Evolutionary conservation across 1,140 invertebrate genomes (phyloP).

Genomic region (Meloidogyne exigua): DNA sequence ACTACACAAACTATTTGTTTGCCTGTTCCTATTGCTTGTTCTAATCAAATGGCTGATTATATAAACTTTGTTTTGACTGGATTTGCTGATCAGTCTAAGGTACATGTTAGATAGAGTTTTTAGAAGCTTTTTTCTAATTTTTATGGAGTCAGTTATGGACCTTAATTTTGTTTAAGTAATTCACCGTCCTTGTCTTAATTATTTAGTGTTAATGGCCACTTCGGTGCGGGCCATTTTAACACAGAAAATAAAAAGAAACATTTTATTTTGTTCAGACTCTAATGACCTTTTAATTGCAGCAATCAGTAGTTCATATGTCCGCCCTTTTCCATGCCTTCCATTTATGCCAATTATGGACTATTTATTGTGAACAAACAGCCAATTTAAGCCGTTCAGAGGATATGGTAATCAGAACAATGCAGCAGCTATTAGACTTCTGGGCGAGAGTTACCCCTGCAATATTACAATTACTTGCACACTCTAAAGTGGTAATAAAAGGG

Average conservation of each 20-base stretch:
- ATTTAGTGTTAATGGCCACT: too few relatives aligned
- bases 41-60: constrained; percentile 86
- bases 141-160: too few relatives aligned
- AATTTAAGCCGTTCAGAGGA: constrained; percentile 69
- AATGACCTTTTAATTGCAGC: too few relatives aligned
- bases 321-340: constrained; percentile 74
- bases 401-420: constrained; percentile 71
- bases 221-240: too few relatives aligned
- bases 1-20: constrained; percentile 69
- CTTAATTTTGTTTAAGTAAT: too few relatives aligned
- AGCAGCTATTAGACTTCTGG: constrained; percentile 96
- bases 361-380: constrained; percentile 89
- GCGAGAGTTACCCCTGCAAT: constrained; percentile 91
- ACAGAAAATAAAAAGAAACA: too few relatives aligned
- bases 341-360: constrained; percentile 85
- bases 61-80: constrained; percentile 87
- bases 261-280: too few relatives aligned
- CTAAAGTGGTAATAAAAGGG: constrained; percentile 87
- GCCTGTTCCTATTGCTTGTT: constrained; percentile 90
- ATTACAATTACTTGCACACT: constrained; percentile 85
- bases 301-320: constrained; percentile 82
- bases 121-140: too few relatives aligned
- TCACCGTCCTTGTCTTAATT: too few relatives aligned
- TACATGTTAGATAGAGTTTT: too few relatives aligned
- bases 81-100: constrained; percentile 91